Evolutionary conservation across 2,888 invertebrate species (phyloP).

Genomic region (Ochropleura leucogaster): DNA sequence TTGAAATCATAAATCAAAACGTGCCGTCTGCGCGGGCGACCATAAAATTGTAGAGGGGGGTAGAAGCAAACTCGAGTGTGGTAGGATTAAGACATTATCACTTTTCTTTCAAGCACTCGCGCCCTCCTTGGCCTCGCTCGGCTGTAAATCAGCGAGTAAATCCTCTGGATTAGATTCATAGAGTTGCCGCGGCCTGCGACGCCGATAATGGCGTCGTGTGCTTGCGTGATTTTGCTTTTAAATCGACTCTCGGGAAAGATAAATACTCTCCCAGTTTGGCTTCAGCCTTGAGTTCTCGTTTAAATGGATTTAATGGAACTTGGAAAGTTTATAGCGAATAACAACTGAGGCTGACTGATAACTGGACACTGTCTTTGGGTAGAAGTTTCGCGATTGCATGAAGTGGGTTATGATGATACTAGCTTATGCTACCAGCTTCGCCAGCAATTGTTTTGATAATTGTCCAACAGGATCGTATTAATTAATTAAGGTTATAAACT

Average conservation of each 20-base stretch:
- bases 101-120: slow-evolving; percentile 91
- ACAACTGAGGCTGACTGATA: slow-evolving; percentile 84
- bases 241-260: slow-evolving; percentile 88
- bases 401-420: slow-evolving; percentile 1
- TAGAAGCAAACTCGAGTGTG: slow-evolving; percentile 87
- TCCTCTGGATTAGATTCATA: slow-evolving; percentile 91
- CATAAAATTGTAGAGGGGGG: slow-evolving; percentile 85
- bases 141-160: slow-evolving; percentile 91
- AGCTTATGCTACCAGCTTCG: no score
- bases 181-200: slow-evolving; percentile 88
- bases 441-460: no score
- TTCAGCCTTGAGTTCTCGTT: slow-evolving; percentile 80
- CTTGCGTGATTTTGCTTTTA: slow-evolving; percentile 90
- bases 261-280: slow-evolving; percentile 88
- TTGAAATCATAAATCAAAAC: slow-evolving; percentile 91
- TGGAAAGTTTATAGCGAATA: slow-evolving; percentile 82
- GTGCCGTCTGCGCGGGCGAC: slow-evolving; percentile 89
- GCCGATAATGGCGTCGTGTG: slow-evolving; percentile 89
- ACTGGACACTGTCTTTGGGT: slow-evolving; percentile 74
- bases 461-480: no score
- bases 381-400: slow-evolving; percentile 24
- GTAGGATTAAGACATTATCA: slow-evolving; percentile 93
- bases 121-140: slow-evolving; percentile 85
- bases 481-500: no score
- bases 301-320: slow-evolving; percentile 84